Base-by-base conservation (phyloP, 2,888 invertebrate genomes). In the Hirtodrosophila duncani region DNA sequence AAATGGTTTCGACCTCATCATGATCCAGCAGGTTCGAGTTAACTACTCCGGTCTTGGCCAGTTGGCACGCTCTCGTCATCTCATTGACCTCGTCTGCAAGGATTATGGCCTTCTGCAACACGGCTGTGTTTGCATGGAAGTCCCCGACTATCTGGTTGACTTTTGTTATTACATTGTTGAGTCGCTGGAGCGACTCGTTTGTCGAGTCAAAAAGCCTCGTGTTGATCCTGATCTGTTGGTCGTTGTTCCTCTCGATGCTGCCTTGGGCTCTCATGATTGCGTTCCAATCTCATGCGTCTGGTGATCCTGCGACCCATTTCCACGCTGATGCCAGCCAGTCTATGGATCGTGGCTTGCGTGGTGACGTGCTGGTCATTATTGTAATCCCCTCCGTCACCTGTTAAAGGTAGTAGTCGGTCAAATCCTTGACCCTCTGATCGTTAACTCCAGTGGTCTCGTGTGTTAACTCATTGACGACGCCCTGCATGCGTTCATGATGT, bases 251-350 rank as follows among this genome's bases (percentile, higher is more conserved):
- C 1, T 23, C 43, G 7, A 53, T 30, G 9, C 18, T 21, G 3
- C 29, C 36, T 17, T 48, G 49, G 5, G 46, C 13, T 11, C 7
- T 14, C 5, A 56, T 24, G 16, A 38, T 10, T 3, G 39, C 11
- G 24, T 52, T 5, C 49, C 56, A 7, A 30, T 24, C 13, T n/a
- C n/a, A n/a, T n/a, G n/a, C n/a, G n/a, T n/a, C n/a, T n/a, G 29
- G 13, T n/a, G 13, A 14, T 5, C 26, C 26, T 2, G 18, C 31
- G 17, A 33, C 11, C 31, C 31, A 63, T 27, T 63, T 56, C 56
- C 56, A 57, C 2, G 56, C 56, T 1, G 57, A 33, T 23, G 46
- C 50, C 5, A 60, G 23, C 48, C 63, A 53, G 13, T 63, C 18
- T 10, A 53, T 36, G 3, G 50, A 33, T 33, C n/a, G n/a, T n/a